A percentile compares a stretch with the other conserved stretches of the same genome.
phyloP scores from a whole-genome alignment of 2,888 invertebrate genomes.

The Volucella zonaria region DNA sequence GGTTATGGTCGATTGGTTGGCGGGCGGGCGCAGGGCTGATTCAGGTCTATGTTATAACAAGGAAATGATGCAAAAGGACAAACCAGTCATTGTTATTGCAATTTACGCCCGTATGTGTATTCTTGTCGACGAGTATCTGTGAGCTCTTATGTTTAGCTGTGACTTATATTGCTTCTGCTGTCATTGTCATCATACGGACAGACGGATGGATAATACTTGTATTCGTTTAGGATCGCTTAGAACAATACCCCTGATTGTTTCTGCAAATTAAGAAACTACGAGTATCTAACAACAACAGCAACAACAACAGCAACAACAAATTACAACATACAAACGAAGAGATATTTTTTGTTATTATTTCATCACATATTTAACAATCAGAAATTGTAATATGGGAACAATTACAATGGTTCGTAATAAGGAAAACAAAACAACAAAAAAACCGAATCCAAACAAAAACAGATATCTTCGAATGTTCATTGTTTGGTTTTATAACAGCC shows the following conservation, averaged over 20 bases:
- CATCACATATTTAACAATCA: too few relatives aligned
- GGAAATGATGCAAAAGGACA: slow-evolving; percentile 30
- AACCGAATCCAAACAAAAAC: slow-evolving; percentile 11
- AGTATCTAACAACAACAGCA: too few relatives aligned
- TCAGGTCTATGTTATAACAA: background rate
- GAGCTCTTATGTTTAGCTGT: background rate
- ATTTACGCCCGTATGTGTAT: background rate
- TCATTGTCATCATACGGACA: slow-evolving; percentile 2
- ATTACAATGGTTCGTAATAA: slow-evolving; percentile 14
- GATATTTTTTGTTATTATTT: too few relatives aligned
- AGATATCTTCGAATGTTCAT: slow-evolving; percentile 23
- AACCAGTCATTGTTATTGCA: slow-evolving; percentile 37
- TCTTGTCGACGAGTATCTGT: too few relatives aligned
- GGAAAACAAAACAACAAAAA: slow-evolving; percentile 9
- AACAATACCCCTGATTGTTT: slow-evolving; percentile 63
- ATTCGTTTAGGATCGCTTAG: background rate
- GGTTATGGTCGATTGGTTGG: too few relatives aligned
- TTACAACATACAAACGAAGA: background rate
- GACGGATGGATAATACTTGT: background rate
- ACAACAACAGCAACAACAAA: too few relatives aligned
- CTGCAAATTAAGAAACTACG: slow-evolving; percentile 20
- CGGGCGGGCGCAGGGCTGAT: too few relatives aligned
- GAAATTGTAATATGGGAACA: too few relatives aligned
- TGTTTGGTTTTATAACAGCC: slow-evolving; percentile 42
- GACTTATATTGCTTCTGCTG: background rate